Evolutionary conservation across 2,888 invertebrate genomes (phyloP).

Genomic region (Drosophila paramelanica): DNA sequence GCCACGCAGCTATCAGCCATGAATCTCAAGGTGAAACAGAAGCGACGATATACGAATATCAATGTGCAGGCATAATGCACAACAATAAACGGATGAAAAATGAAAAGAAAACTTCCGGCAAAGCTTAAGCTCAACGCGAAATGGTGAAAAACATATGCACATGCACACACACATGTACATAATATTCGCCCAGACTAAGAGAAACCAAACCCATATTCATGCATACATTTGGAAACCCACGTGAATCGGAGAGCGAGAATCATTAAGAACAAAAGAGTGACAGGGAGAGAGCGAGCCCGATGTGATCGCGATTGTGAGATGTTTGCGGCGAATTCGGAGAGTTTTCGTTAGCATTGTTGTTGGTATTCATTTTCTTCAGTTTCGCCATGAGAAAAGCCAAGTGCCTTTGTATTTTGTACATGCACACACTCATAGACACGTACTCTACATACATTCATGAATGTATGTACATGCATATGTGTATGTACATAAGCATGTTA

Average conservation of each 20-base stretch:
- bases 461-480: conserved; percentile 3
- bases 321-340: conserved; percentile 70
- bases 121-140: conserved; percentile 63
- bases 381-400: conserved; percentile 62
- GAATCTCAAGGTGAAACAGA: conserved; percentile 61
- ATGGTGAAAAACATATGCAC: conserved; percentile 47
- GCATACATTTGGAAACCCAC: conserved; percentile 64
- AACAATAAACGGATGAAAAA: conserved; percentile 64
- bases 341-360: conserved; percentile 58
- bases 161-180: conserved; percentile 1
- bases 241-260: conserved; percentile 70
- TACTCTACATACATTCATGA: background rate
- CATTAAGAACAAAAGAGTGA: conserved; percentile 56
- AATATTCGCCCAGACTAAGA: conserved; percentile 42
- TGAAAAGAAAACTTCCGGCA: conserved; percentile 76
- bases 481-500: conserved; percentile 7
- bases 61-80: conserved; percentile 44
- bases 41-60: conserved; percentile 60
- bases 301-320: conserved; percentile 62
- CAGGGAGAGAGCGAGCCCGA: conserved; percentile 24
- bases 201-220: conserved; percentile 52
- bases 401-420: conserved; percentile 38
- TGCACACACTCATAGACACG: conserved; percentile 20
- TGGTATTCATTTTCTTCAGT: conserved; percentile 62
- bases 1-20: conserved; percentile 72